These are phyloP conservation scores for Drosophila suboccidentalis DNA, from an alignment of 2,888 invertebrate genomes.

Conservation along the genomic window DNA sequence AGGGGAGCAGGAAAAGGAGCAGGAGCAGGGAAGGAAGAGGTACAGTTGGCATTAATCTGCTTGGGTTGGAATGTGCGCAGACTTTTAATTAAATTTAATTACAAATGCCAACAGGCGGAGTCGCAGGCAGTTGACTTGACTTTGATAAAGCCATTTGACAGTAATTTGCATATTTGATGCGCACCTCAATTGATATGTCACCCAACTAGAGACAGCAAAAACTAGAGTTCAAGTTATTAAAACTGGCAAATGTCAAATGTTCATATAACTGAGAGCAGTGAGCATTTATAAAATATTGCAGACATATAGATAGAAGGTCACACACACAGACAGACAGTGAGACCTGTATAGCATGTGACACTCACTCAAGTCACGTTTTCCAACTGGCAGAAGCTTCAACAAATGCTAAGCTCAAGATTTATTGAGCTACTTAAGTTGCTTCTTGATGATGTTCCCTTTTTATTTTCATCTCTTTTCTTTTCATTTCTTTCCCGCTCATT, in stretches of 20 bases:
- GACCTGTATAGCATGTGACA: slow-evolving; percentile 63
- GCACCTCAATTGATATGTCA: slow-evolving; percentile 52
- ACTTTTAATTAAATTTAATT: slow-evolving; percentile 79
- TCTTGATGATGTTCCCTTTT: slow-evolving; percentile 60
- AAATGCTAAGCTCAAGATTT: slow-evolving; percentile 77
- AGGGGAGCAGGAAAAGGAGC: neutral
- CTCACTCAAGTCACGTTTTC: slow-evolving; percentile 71
- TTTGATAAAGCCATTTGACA: slow-evolving; percentile 55
- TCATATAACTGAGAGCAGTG: slow-evolving; percentile 53
- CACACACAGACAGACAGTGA: slow-evolving; percentile 16
- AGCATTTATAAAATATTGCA: slow-evolving; percentile 66
- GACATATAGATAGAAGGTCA: slow-evolving; percentile 16
- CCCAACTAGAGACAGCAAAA: neutral
- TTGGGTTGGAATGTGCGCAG: slow-evolving; percentile 62
- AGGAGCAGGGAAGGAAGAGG: slow-evolving; percentile 19
- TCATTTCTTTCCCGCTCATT: slow-evolving; percentile 22
- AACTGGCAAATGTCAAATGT: slow-evolving; percentile 40
- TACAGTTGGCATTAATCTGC: slow-evolving; percentile 58
- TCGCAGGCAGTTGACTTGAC: slow-evolving; percentile 53
- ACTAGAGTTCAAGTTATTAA: slow-evolving; percentile 42
- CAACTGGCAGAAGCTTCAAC: slow-evolving; percentile 67
- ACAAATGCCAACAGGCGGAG: slow-evolving; percentile 64
- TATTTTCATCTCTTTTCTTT: slow-evolving; percentile 2
- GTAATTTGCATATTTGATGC: slow-evolving; percentile 59
- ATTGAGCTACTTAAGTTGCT: slow-evolving; percentile 74